These are phyloP conservation scores for Bedellia somnulentella DNA, from an alignment of 2,888 invertebrate species.

Conservation along the genomic window DNA sequence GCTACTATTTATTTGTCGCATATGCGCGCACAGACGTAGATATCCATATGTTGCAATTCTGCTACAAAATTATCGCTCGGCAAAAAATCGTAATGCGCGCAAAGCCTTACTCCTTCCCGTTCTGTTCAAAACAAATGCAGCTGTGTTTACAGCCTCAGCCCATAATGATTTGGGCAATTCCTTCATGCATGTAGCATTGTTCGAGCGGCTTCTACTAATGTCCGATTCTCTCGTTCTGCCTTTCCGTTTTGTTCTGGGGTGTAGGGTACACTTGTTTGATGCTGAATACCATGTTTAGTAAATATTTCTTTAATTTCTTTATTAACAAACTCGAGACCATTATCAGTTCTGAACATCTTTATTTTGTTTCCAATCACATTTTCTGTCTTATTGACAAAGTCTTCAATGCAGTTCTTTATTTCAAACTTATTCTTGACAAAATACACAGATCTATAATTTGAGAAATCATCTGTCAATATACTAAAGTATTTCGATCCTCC, in stretches of 20 bases:
- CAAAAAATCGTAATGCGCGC: no score
- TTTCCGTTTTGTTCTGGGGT: slow-evolving; percentile 4
- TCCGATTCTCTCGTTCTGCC: slow-evolving; percentile 1
- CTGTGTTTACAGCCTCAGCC: slow-evolving; percentile 6
- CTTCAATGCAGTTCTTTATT: neutral
- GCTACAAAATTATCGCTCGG: no score
- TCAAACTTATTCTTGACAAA: neutral
- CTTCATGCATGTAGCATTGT: slow-evolving; percentile 16
- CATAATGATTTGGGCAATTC: slow-evolving; percentile 7
- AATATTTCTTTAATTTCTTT: slow-evolving; percentile 12
- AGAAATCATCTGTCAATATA: neutral
- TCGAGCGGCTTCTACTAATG: slow-evolving; percentile 10
- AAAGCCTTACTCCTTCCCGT: slow-evolving; percentile 6
- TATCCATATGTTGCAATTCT: no score
- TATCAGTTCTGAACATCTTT: no score
- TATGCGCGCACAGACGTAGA: no score
- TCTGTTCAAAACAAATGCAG: slow-evolving; percentile 11
- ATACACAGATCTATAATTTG: slow-evolving; percentile 2
- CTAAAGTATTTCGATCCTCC: slow-evolving; percentile 1
- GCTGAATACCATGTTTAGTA: slow-evolving; percentile 11
- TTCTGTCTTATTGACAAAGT: slow-evolving; percentile 1
- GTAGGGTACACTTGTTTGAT: slow-evolving; percentile 1
- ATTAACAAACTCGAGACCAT: slow-evolving; percentile 7
- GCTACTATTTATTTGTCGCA: no score
- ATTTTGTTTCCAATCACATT: neutral